Base-by-base conservation (phyloP, 2,888 invertebrate genomes). In the Gonocerus acuteangulatus region DNA sequence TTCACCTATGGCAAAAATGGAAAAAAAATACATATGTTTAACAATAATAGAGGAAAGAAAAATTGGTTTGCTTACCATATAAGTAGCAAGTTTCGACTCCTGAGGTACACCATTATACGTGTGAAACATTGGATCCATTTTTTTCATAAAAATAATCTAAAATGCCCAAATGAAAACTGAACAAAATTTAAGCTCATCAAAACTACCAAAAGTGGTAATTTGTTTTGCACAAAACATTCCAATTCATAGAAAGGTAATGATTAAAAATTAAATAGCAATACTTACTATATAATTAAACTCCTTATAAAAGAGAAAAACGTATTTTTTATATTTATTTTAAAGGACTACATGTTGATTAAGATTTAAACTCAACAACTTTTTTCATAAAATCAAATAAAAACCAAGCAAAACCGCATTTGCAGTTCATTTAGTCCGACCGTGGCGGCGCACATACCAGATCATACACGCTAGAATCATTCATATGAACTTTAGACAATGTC, bases 11-110 rank as follows among this genome's bases (percentile, higher is more conserved):
- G 27, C 4, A 4, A 27, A 6, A 11, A 47, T 21, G 9, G 13
- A 22, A 7, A 4, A 23, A 18, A 18, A 27, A 11, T 16, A 42
- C n/a, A 47, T 39, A 39, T 60, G 21, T 45, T 60, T 45, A 19
- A 13, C 9, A 18, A 42, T 42, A 56, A 4, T n/a, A n/a, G n/a
- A n/a, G n/a, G n/a, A n/a, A n/a, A 13, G 18, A 19, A 22, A 19
- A 54, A 39, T 18, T 22, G 18, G 16, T 18, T 15, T 39, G 60
- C 62, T 64, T 76, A 89, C 89, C 88, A 89, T 88, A 73, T 89
- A 89, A 65, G 87, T 88, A 63, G 86, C 87, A 73, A 89, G 78
- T 76, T 89, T 89, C 64, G 89, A 89, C 76, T 89, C 89, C 74
- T 88, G 84, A 49, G 89, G 89, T 70, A 89, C 81, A 71, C 86